Base-by-base conservation (phyloP, 2,888 invertebrate species). In the Octodonta nipae region DNA sequence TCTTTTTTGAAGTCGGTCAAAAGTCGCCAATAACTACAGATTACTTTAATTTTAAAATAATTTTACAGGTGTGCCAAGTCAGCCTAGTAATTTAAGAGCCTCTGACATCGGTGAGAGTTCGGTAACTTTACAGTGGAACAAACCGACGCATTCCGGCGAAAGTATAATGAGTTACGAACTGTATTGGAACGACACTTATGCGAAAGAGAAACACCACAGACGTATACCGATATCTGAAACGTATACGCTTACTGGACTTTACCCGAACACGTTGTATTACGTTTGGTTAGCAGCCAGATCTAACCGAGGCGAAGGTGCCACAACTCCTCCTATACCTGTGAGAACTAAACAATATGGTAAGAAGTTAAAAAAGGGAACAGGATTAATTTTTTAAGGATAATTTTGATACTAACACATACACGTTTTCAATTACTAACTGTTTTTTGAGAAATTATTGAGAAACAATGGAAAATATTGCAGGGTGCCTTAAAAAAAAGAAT, bases 301-400 rank as follows among this genome's bases (percentile, higher is more conserved):
- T 10, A 82, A 85, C 52, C 70, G 84, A 43, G 96, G 95, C 7
- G 93, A 91, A 63, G 95, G 95, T 10, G 92, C 92, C 16, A 87
- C 89, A 33, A 93, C 93, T 10, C 88, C 91, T 22, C 86, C 89
- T 8, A 83, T 92, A 46, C 85, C 88, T 45, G 88, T 89, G 50
- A 77, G 87, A 66, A 96, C 96, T 32, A 89, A 91, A 65, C 89
- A 89, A 78, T 93, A 91, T 72, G 89, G 95, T 95, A 85, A 84
- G 92, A 69, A 52, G 51, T 40, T 29, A 36, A n/a, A n/a, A n/a
- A n/a, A n/a, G n/a, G n/a, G n/a, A n/a, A n/a, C n/a, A n/a, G n/a
- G n/a, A n/a, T n/a, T n/a, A n/a, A n/a, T n/a, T n/a, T n/a, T n/a
- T n/a, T n/a, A n/a, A n/a, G n/a, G n/a, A n/a, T n/a, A n/a, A n/a